Conservation (phyloP, 2,797 vertebrate genomes). For the Eremophila alpestris region DNA sequence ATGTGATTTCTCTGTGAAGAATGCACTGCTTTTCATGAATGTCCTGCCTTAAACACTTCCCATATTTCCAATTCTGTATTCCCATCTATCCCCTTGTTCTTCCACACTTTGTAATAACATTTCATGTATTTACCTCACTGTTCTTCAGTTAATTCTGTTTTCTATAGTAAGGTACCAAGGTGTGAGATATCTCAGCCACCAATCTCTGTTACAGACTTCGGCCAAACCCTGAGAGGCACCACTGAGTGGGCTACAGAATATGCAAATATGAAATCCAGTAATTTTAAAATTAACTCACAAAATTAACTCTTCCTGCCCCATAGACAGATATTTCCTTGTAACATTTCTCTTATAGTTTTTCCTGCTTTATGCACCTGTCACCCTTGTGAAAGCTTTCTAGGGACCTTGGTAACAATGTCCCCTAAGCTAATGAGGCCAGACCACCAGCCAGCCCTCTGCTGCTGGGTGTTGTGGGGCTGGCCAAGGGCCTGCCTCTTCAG, state of each 20-base stretch:
- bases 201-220: background rate
- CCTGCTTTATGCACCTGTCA: background rate
- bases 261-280: background rate
- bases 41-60: background rate
- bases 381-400: background rate
- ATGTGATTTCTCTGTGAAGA: background rate
- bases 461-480: background rate
- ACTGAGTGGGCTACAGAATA: background rate
- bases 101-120: background rate
- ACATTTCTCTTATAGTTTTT: background rate
- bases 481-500: background rate
- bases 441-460: background rate
- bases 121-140: background rate
- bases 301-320: background rate
- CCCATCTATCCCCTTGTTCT: background rate
- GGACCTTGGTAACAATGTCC: background rate
- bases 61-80: background rate
- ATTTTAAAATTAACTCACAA: background rate
- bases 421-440: background rate
- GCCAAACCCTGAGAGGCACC: background rate
- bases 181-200: background rate
- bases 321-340: background rate
- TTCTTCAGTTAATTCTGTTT: background rate
- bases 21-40: background rate
- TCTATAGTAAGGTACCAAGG: background rate